These are phyloP conservation scores for Pandemis cinnamomeana DNA, from an alignment of 2,888 invertebrate genomes.

Conservation along the genomic window DNA sequence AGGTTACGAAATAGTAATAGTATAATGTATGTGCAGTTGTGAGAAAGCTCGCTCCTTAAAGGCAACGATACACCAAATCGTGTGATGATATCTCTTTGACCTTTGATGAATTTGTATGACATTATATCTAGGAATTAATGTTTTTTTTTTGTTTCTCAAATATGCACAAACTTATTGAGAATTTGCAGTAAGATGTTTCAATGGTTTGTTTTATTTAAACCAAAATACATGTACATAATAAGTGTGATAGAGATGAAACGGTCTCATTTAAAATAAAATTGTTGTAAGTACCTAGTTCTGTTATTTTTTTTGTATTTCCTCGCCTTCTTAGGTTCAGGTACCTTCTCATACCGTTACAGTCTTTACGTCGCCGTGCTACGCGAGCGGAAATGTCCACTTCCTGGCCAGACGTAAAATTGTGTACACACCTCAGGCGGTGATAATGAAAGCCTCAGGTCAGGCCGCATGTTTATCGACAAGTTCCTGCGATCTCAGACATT, in stretches of 20 bases:
- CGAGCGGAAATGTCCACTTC: too few relatives aligned
- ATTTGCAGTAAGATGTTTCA: constrained; percentile 77
- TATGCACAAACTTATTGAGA: constrained; percentile 82
- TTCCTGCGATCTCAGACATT: too few relatives aligned
- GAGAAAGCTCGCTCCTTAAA: constrained; percentile 52
- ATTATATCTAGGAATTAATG: constrained; percentile 70
- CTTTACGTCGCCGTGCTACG: too few relatives aligned
- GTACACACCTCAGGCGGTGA: too few relatives aligned
- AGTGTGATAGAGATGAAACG: constrained; percentile 84
- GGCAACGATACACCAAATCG: constrained; percentile 72
- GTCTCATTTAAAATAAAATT: constrained; percentile 84
- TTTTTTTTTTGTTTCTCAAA: constrained; percentile 70
- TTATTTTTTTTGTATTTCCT: constrained; percentile 49
- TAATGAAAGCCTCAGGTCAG: too few relatives aligned
- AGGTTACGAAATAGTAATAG: constrained; percentile 60
- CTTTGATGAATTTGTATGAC: constrained; percentile 74
- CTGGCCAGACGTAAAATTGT: too few relatives aligned
- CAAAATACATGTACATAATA: constrained; percentile 80
- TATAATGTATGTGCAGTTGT: constrained; percentile 60
- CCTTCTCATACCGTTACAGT: too few relatives aligned
- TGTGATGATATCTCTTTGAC: constrained; percentile 69
- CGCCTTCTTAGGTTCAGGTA: not conserved
- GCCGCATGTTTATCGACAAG: too few relatives aligned
- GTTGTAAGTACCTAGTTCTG: constrained; percentile 72
- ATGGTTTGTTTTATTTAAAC: constrained; percentile 83